A percentile compares a stretch with the other conserved stretches of the same genome.
Evolutionary conservation across 2,797 vertebrate species (phyloP).

Genomic region (Tachyglossus aculeatus): DNA sequence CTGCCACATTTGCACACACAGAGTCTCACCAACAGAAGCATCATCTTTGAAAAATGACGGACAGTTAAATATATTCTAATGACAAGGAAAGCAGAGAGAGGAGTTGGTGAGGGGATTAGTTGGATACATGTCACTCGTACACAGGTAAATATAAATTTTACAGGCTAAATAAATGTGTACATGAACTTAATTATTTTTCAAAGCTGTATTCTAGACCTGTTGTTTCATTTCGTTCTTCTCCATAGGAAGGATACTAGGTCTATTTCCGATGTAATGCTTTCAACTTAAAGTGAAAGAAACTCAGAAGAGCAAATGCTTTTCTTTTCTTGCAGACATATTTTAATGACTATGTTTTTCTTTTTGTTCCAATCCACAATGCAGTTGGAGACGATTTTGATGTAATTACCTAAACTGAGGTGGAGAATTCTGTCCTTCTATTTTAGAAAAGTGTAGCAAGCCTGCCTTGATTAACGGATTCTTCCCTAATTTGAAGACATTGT

Average conservation of each 20-base stretch:
- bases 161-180: background rate
- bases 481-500: constrained; percentile 50
- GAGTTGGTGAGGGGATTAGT: no score
- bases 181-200: background rate
- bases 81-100: no score
- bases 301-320: background rate
- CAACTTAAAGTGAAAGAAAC: constrained; percentile 1
- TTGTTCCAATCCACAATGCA: background rate
- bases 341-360: background rate
- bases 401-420: background rate
- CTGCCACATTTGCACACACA: no score
- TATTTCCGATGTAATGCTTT: background rate
- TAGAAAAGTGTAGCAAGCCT: constrained; percentile 73
- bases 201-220: background rate
- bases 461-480: constrained; percentile 66
- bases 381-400: background rate
- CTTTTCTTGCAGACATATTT: background rate
- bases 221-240: background rate
- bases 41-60: no score
- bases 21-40: no score
- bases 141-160: background rate
- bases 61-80: no score
- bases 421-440: background rate
- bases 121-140: no score
- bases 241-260: background rate